Evolutionary conservation across 92 coral and sea anemone species (phyloP), one percentile per base, ranked within the genome.

Genomic region (Pocillopora grandis): DNA sequence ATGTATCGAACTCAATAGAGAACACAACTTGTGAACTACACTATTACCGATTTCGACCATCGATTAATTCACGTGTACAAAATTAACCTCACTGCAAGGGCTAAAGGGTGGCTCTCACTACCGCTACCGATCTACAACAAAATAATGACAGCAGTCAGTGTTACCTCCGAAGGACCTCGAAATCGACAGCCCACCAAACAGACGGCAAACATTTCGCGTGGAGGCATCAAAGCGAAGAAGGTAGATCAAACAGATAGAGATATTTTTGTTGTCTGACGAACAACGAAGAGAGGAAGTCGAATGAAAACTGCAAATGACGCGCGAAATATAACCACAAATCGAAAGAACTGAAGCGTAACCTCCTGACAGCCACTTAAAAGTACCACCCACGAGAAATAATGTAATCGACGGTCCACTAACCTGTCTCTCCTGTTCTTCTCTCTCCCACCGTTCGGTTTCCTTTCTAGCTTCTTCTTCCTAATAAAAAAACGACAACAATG

Each of bases 401-500:
- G 17, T 58, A 12, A 5, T 48, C 33, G 27, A 37, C 65, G 18
- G 19, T 12, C 16, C 16, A 17, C 90, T 16, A 78, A 91, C 98
- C 92, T 94, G 90, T 72, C 93, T 85, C n/a, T 94, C 98, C 18
- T 68, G 84, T 19, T 94, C 98, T 35, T 94, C 98, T 52, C 86
- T 60, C 63, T 92, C 98, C 87, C 95, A 91, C 74, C 89, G 77
- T 10, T 94, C 98, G 4, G 91, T 87, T 83, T 94, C 98, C 37
- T 82, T 91, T 10, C 90, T 90, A 12, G 98, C 61, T 20, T 94
- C 98, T 68, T 94, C 98, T 62, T 94, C 95, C 98, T 92, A 20
- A 0, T 67, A 79, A 15, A 69, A 6, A 56, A 3, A 81, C 36
- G 52, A 75, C 57, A 20, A 15, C 37, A 37, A 12, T 21, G 48